Evolutionary conservation across 2,113 vertebrate genomes (phyloP).

Genomic region (Coptodon bakossiorum): DNA sequence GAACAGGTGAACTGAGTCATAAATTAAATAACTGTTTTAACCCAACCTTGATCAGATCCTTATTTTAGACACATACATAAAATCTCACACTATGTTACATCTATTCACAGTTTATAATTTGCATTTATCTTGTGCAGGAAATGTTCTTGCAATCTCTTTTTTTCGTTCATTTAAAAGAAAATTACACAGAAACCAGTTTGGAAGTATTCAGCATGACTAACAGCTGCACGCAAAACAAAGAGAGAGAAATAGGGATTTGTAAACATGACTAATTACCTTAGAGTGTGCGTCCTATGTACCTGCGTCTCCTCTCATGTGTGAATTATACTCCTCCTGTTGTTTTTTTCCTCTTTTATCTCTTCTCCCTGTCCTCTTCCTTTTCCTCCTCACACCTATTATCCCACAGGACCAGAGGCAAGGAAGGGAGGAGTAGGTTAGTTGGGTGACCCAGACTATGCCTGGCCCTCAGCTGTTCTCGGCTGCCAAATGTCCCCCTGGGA

Average conservation of each 20-base stretch:
- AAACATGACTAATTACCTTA: background rate
- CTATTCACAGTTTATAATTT: background rate
- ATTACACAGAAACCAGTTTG: background rate
- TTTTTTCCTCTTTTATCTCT: background rate
- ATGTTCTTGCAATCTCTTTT: background rate
- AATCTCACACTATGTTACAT: background rate
- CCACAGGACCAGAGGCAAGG: background rate
- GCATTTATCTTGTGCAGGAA: background rate
- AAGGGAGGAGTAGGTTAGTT: background rate
- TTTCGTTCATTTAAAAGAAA: background rate
- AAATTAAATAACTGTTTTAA: background rate
- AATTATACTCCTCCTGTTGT: background rate
- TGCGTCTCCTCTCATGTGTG: slow-evolving; percentile 23
- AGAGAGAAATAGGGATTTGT: background rate
- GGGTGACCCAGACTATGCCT: background rate
- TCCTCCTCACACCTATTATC: background rate
- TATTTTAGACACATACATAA: background rate
- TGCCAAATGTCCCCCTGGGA: background rate
- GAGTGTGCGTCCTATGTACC: slow-evolving; percentile 10
- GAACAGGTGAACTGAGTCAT: rapidly evolving
- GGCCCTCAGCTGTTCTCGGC: background rate
- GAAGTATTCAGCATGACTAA: background rate
- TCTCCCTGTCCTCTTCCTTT: background rate
- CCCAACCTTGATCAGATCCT: rapidly evolving
- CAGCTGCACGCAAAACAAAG: background rate